phyloP scores from a whole-genome alignment of 2,888 invertebrate species.

The Zeuzera pyrina region DNA sequence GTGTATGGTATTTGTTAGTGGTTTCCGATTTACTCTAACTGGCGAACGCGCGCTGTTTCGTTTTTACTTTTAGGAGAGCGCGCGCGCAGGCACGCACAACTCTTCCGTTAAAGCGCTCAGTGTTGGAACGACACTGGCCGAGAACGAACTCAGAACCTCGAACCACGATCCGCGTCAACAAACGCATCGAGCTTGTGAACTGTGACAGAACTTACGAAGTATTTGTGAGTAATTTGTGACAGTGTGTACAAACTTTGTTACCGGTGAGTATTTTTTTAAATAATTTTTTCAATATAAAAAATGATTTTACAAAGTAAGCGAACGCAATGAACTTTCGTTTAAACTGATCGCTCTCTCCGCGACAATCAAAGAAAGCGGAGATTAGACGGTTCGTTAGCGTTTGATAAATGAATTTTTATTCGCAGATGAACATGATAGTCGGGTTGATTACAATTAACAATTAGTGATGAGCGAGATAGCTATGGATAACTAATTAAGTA shows the following conservation, averaged over 20 bases:
- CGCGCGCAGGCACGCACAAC: conserved; percentile 48
- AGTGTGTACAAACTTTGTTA: conserved; percentile 28
- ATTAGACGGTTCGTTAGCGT: conserved; percentile 22
- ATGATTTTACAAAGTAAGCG: conserved; percentile 3
- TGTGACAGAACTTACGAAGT: conserved; percentile 43
- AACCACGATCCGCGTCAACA: conserved; percentile 26
- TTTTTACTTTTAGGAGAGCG: conserved; percentile 56
- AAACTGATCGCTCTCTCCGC: conserved; percentile 33
- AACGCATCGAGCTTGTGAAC: conserved; percentile 34
- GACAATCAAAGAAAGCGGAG: conserved; percentile 35
- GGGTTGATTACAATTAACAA: no score
- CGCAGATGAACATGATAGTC: no score
- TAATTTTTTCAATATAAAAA: neutral
- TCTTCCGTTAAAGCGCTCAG: conserved; percentile 60
- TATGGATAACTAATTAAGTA: no score
- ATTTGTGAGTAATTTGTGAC: conserved; percentile 44
- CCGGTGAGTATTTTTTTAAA: conserved; percentile 28
- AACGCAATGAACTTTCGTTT: conserved; percentile 24
- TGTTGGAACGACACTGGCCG: conserved; percentile 59
- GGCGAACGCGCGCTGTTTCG: conserved; percentile 41
- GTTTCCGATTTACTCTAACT: conserved; percentile 36
- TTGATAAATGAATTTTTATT: no score
- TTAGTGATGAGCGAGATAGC: no score
- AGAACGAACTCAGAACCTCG: conserved; percentile 60
- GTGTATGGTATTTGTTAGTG: conserved; percentile 44